phyloP scores from a whole-genome alignment of 2,113 vertebrate species.

The Butastur rufipennis region DNA sequence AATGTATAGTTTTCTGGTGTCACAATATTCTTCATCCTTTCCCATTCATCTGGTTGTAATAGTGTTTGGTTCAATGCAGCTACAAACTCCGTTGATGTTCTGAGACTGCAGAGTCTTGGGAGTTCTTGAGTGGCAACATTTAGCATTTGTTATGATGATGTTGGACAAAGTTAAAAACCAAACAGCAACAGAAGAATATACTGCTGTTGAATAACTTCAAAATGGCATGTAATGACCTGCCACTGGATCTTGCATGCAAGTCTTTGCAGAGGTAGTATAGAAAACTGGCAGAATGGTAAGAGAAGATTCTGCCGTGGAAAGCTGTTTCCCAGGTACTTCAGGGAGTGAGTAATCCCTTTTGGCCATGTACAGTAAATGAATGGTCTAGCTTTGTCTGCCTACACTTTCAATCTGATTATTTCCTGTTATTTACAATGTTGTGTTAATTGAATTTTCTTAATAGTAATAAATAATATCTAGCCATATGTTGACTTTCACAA shows the following conservation, averaged over 20 bases:
- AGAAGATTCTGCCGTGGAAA: background rate
- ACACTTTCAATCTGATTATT: background rate
- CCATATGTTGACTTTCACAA: background rate
- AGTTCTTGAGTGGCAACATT: background rate
- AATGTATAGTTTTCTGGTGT: background rate
- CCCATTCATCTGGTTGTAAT: background rate
- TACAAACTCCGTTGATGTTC: background rate
- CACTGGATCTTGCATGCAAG: background rate
- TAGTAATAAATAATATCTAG: background rate
- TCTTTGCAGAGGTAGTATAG: background rate
- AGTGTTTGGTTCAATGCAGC: fast-evolving
- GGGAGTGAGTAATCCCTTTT: background rate
- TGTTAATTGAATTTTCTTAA: background rate
- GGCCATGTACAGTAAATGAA: fast-evolving
- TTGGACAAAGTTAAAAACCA: background rate
- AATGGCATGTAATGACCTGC: background rate
- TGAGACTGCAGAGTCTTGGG: background rate
- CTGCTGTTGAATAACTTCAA: background rate
- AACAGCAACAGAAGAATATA: background rate
- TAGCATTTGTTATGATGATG: fast-evolving
- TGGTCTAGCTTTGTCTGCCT: background rate
- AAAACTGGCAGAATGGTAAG: background rate
- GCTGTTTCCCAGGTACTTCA: background rate
- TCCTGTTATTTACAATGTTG: background rate
- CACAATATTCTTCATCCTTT: background rate